phyloP scores from a whole-genome alignment of 2,797 vertebrate genomes.

The Fistularia commersonii region DNA sequence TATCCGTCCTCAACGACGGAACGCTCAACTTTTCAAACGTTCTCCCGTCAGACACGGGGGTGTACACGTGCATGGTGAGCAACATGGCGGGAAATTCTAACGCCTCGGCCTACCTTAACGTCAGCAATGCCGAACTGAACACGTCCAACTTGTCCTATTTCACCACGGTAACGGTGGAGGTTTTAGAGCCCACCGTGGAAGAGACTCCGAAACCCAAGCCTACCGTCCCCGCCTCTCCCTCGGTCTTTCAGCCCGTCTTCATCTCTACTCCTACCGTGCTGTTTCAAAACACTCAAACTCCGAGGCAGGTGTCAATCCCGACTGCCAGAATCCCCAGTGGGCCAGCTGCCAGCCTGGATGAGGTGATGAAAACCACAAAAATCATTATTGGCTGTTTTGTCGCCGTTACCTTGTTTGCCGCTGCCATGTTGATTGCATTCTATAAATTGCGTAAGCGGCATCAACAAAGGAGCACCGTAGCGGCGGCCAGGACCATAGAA shows the following conservation, averaged over 20 bases:
- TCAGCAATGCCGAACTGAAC: slow-evolving; percentile 95
- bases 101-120: slow-evolving; percentile 94
- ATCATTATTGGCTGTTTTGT: slow-evolving; percentile 99
- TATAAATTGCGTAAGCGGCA: slow-evolving; percentile 97
- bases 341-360: slow-evolving; percentile 89
- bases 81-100: slow-evolving; percentile 97
- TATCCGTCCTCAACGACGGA: slow-evolving; percentile 91
- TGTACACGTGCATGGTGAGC: slow-evolving; percentile 97
- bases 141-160: slow-evolving; percentile 97
- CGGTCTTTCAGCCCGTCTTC: slow-evolving; percentile 93
- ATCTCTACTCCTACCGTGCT: slow-evolving; percentile 95
- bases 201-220: slow-evolving; percentile 88
- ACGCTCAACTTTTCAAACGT: slow-evolving; percentile 95
- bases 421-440: slow-evolving; percentile 96
- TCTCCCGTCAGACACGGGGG: slow-evolving; percentile 85
- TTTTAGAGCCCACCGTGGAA: slow-evolving; percentile 86
- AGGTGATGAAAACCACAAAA: slow-evolving; percentile 99
- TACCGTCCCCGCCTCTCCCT: slow-evolving; percentile 85
- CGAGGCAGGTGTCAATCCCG: slow-evolving; percentile 82
- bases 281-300: slow-evolving; percentile 87
- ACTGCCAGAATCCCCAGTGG: slow-evolving; percentile 80
- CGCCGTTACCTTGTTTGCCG: slow-evolving; percentile 92
- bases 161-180: slow-evolving; percentile 94
- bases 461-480: slow-evolving; percentile 93
- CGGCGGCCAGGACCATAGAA: slow-evolving; percentile 89